phyloP scores from a whole-genome alignment of 1,140 invertebrate species.

The Lepidurus arcticus region DNA sequence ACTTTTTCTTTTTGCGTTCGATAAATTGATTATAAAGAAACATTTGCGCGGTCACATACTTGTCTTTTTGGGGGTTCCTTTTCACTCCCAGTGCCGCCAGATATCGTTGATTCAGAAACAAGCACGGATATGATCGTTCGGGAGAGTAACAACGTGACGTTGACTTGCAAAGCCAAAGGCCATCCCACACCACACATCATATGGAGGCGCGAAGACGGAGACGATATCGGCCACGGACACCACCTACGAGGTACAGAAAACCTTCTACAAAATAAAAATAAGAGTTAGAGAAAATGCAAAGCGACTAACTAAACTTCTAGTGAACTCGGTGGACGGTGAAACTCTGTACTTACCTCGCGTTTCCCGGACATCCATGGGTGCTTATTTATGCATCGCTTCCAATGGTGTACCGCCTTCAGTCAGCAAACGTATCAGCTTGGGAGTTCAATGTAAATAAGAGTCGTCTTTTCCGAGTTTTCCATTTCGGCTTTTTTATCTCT shows the following conservation, averaged over 20 bases:
- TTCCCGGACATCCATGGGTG: slow-evolving; percentile 57
- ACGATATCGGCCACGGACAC: slow-evolving; percentile 56
- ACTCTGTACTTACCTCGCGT: slow-evolving; percentile 53
- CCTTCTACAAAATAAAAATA: slow-evolving; percentile 33
- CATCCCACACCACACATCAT: slow-evolving; percentile 71
- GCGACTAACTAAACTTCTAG: slow-evolving; percentile 39
- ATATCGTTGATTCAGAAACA: slow-evolving; percentile 69
- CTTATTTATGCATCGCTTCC: slow-evolving; percentile 67
- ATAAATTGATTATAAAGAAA: background rate
- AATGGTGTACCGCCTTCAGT: slow-evolving; percentile 74
- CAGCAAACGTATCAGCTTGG: slow-evolving; percentile 66
- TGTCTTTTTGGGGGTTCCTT: background rate
- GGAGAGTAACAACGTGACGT: slow-evolving; percentile 75
- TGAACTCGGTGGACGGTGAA: slow-evolving; percentile 47
- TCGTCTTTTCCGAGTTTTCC: background rate
- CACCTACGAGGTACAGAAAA: slow-evolving; percentile 24
- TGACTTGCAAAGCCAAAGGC: slow-evolving; percentile 62
- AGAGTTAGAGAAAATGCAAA: background rate
- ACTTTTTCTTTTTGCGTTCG: slow-evolving; percentile 5
- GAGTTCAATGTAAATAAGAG: slow-evolving; percentile 68
- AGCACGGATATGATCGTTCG: slow-evolving; percentile 79
- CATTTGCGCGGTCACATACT: too few relatives aligned
- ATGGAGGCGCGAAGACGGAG: slow-evolving; percentile 73
- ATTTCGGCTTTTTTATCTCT: background rate
- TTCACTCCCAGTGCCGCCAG: slow-evolving; percentile 69